These are phyloP conservation scores for Parnassius orleans DNA, from an alignment of 2,888 invertebrate species.

Conservation along the genomic window DNA sequence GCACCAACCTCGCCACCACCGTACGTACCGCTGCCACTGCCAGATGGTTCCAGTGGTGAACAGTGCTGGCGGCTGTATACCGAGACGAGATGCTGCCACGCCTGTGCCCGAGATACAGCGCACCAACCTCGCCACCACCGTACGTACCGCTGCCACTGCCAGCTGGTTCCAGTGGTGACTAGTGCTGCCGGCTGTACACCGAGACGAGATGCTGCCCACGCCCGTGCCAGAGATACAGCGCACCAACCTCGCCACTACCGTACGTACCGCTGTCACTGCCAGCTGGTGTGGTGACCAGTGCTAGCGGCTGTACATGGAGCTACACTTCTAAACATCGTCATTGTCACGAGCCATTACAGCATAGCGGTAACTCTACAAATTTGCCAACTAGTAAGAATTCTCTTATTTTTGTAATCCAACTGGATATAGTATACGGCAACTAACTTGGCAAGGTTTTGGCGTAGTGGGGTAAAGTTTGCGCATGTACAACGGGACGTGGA, in stretches of 20 bases:
- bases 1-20: slow-evolving; percentile 98
- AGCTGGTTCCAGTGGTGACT: too few relatives aligned
- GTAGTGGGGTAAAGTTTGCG: too few relatives aligned
- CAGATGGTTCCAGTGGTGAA: too few relatives aligned
- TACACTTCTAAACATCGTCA: neutral
- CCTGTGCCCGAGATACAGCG: slow-evolving; percentile 99
- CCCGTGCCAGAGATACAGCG: slow-evolving; percentile 99
- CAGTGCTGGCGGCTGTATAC: slow-evolving; percentile 67
- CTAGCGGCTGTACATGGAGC: slow-evolving; percentile 95
- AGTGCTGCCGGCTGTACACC: slow-evolving; percentile 97
- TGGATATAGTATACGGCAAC: too few relatives aligned
- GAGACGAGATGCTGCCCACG: slow-evolving; percentile 99
- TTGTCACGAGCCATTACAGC: neutral
- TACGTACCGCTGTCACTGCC: slow-evolving; percentile 41
- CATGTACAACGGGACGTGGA: too few relatives aligned
- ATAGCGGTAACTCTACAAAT: too few relatives aligned
- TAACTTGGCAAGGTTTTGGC: too few relatives aligned
- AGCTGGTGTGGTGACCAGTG: slow-evolving; percentile 71
- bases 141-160: slow-evolving; percentile 41
- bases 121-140: slow-evolving; percentile 97
- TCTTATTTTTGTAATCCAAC: too few relatives aligned
- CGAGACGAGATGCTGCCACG: slow-evolving; percentile 98
- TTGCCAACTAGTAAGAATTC: too few relatives aligned
- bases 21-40: slow-evolving; percentile 49
- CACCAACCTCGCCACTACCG: slow-evolving; percentile 97